Evolutionary conservation across 2,797 vertebrate genomes (phyloP).

Genomic region (Sebastes oblongus): DNA sequence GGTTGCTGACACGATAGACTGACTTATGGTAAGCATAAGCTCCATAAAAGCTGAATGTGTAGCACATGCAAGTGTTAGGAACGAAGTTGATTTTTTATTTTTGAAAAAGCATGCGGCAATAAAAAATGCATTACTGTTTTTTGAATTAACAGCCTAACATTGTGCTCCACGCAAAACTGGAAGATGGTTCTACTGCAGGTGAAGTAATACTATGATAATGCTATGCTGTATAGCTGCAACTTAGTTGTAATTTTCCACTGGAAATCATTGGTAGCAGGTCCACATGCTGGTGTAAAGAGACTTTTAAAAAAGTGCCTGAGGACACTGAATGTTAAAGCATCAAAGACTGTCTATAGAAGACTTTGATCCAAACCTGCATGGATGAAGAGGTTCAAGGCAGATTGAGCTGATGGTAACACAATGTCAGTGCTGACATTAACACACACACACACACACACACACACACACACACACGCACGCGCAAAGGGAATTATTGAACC

Average conservation of each 20-base stretch:
- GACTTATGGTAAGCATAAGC: too few relatives aligned
- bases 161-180: background rate
- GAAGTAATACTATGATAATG: background rate
- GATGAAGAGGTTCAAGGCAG: background rate
- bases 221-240: background rate
- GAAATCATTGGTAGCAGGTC: background rate
- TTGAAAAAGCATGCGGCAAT: background rate
- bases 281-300: background rate
- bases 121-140: background rate
- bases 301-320: background rate
- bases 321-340: background rate
- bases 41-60: background rate
- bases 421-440: background rate
- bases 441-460: background rate
- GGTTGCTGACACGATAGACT: too few relatives aligned
- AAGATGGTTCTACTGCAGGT: background rate
- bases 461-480: background rate
- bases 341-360: background rate
- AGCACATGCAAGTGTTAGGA: background rate
- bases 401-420: background rate
- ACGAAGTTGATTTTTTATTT: background rate
- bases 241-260: background rate
- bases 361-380: constrained; percentile 8
- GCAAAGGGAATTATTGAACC: constrained; percentile 12
- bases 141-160: background rate